A percentile compares a stretch with the other conserved stretches of the same genome.
These are phyloP conservation scores for Trachops cirrhosus DNA, from an alignment of 2,797 vertebrate genomes.

Conservation along the genomic window DNA sequence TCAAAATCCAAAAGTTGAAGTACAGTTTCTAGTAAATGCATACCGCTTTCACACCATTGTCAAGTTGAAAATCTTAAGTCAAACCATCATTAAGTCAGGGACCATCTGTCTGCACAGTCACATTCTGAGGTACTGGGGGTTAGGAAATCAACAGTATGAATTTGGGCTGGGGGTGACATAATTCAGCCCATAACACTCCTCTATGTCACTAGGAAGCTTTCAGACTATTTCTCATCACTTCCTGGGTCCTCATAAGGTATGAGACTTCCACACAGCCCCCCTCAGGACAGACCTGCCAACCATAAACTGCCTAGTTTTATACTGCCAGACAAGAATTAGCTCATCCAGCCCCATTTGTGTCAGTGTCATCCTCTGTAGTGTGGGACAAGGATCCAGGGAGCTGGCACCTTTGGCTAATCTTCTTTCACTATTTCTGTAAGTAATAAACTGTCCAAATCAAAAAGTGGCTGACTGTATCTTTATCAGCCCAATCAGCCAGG, in stretches of 20 bases:
- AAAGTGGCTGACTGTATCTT: neutral
- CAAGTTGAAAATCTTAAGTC: neutral
- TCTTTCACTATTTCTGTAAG: neutral
- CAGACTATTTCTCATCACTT: neutral
- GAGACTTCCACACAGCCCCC: neutral
- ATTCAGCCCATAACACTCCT: neutral
- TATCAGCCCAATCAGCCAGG: neutral
- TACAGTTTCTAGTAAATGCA: neutral
- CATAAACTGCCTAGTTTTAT: neutral
- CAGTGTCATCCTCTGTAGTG: neutral
- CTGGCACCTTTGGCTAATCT: neutral
- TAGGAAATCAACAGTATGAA: neutral
- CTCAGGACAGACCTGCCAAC: neutral
- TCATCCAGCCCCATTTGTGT: neutral
- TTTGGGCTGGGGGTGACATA: neutral
- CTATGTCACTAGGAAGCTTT: neutral
- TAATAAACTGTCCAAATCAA: neutral
- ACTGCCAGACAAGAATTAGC: neutral
- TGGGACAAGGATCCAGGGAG: neutral
- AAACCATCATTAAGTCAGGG: neutral
- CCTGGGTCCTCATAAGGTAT: neutral
- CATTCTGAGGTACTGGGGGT: neutral
- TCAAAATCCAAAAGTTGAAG: neutral
- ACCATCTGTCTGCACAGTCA: neutral
- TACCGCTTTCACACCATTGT: neutral